Conservation (phyloP, 1,140 invertebrate species). For the Drosophila orosa region DNA sequence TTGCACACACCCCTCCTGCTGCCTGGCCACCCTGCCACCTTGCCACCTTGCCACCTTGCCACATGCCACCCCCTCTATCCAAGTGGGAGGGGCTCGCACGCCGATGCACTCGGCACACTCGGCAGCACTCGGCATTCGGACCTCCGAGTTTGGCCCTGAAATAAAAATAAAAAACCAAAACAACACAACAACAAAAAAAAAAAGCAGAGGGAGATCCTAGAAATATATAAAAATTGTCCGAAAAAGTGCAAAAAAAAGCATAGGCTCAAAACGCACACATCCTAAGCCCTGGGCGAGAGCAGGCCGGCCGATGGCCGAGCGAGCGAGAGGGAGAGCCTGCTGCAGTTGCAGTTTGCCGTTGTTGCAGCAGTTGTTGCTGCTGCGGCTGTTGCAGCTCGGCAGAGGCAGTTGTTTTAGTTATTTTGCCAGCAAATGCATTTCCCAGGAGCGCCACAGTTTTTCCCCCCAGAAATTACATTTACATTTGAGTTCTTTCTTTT, state of each 20-base stretch:
- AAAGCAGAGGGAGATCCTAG: slow-evolving; percentile 39
- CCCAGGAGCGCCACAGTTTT: slow-evolving; percentile 61
- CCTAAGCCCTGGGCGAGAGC: slow-evolving; percentile 51
- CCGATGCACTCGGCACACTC: slow-evolving; percentile 20
- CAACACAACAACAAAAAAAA: slow-evolving; percentile 4
- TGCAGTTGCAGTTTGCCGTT: slow-evolving; percentile 19
- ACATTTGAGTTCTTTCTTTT: not conserved
- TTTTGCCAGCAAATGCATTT: slow-evolving; percentile 76
- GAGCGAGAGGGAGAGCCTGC: slow-evolving; percentile 37
- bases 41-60: not conserved
- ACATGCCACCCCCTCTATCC: not conserved
- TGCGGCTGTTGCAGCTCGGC: slow-evolving; percentile 21
- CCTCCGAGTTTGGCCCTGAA: slow-evolving; percentile 45
- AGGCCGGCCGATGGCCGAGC: slow-evolving; percentile 24
- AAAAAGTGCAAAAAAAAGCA: slow-evolving; percentile 54
- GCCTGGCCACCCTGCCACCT: not conserved
- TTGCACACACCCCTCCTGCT: not conserved
- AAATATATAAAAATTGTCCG: slow-evolving; percentile 74
- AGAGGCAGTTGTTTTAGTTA: slow-evolving; percentile 59
- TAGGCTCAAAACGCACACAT: slow-evolving; percentile 62
- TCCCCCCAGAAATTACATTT: not conserved
- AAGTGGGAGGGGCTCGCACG: slow-evolving; percentile 48
- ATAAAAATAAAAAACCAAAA: slow-evolving; percentile 46
- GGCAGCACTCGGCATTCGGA: slow-evolving; percentile 13
- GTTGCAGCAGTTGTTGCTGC: slow-evolving; percentile 15